Evolutionary conservation across 2,797 vertebrate species (phyloP).

Genomic region (Gymnoscopelus braueri): DNA sequence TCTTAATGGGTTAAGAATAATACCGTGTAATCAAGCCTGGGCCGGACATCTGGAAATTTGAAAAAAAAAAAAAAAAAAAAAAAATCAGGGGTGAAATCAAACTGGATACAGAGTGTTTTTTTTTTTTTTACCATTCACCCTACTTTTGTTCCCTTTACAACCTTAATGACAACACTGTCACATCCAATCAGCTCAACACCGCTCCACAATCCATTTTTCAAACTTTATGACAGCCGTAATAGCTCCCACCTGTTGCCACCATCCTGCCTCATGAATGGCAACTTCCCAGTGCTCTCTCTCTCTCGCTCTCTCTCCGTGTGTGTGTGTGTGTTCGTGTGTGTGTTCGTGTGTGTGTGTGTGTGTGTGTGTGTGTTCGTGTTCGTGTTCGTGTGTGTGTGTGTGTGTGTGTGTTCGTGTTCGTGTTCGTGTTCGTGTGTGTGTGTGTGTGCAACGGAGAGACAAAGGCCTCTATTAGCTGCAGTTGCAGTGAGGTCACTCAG

Average conservation of each 20-base stretch:
- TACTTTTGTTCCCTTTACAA: slow-evolving; percentile 77
- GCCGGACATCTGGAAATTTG: slow-evolving; percentile 91
- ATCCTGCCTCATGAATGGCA: slow-evolving; percentile 90
- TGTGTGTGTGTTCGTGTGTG: no score
- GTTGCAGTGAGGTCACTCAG: slow-evolving; percentile 90
- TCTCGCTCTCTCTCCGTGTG: no score
- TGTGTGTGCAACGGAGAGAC: slow-evolving; percentile 69
- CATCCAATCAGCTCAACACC: slow-evolving; percentile 90
- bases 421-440: no score
- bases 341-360: no score
- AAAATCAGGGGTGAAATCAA: slow-evolving; percentile 88
- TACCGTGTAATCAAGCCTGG: slow-evolving; percentile 78
- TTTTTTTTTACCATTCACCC: slow-evolving; percentile 57
- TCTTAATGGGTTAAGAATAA: slow-evolving; percentile 57
- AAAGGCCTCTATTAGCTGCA: slow-evolving; percentile 92
- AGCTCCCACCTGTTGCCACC: slow-evolving; percentile 92
- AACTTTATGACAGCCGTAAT: slow-evolving; percentile 99
- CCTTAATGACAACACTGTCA: slow-evolving; percentile 98
- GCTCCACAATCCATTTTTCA: slow-evolving; percentile 96
- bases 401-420: no score
- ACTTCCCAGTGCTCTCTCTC: slow-evolving; percentile 76
- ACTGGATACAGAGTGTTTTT: slow-evolving; percentile 73
- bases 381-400: no score
- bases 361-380: no score
- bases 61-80: slow-evolving; percentile 89